These are phyloP conservation scores for Dromius quadrimaculatus DNA, from an alignment of 2,888 invertebrate genomes.

Conservation along the genomic window DNA sequence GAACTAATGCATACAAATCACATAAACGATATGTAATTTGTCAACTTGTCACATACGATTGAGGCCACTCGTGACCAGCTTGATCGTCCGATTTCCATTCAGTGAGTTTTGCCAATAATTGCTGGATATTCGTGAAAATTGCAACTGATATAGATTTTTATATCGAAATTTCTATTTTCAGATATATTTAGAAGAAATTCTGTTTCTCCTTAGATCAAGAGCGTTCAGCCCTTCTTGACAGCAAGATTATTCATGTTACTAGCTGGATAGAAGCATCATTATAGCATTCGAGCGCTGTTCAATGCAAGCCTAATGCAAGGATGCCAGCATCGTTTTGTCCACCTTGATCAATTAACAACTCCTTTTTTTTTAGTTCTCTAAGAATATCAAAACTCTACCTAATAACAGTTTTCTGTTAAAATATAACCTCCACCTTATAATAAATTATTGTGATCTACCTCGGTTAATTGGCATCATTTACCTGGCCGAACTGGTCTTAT, in stretches of 20 bases:
- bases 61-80: conserved; percentile 7
- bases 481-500: conserved; percentile 6
- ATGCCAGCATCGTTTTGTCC: too few species aligned
- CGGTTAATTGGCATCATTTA: conserved; percentile 12
- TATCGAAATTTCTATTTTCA: background rate
- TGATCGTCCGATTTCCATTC: conserved; percentile 7
- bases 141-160: background rate
- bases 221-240: too few species aligned
- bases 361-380: too few species aligned
- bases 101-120: conserved; percentile 31
- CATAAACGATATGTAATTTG: conserved; percentile 45
- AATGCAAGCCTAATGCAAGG: too few species aligned
- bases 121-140: background rate
- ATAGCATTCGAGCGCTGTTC: too few species aligned
- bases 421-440: background rate
- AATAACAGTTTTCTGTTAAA: too few species aligned
- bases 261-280: too few species aligned
- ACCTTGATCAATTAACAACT: too few species aligned
- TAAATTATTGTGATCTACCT: background rate
- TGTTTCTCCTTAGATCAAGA: too few species aligned
- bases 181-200: too few species aligned
- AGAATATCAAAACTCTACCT: too few species aligned
- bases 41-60: conserved; percentile 34
- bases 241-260: too few species aligned
- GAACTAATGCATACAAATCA: conserved; percentile 37